These are phyloP conservation scores for Mirza zaza DNA, from an alignment of 2,113 vertebrate species.

Conservation along the genomic window DNA sequence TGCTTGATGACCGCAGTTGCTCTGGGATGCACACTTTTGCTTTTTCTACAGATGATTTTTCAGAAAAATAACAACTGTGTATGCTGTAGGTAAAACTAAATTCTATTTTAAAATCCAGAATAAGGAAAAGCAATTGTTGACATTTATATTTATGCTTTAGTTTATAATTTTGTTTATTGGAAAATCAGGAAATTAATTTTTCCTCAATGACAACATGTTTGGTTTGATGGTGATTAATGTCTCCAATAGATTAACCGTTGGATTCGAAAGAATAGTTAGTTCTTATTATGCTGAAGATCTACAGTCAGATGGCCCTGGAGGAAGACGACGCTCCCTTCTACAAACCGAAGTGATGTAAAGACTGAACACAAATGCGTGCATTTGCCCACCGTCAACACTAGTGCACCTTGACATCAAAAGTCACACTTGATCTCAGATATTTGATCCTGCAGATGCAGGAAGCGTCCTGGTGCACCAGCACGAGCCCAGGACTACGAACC, in stretches of 20 bases:
- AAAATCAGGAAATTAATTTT: background rate
- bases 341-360: fast-evolving
- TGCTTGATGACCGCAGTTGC: fast-evolving
- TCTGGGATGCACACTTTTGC: background rate
- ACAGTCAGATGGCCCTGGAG: fast-evolving
- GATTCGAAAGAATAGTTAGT: too few species aligned
- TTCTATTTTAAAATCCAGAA: background rate
- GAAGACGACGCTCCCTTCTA: background rate
- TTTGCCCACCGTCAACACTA: background rate
- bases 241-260: too few species aligned
- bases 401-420: background rate
- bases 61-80: background rate
- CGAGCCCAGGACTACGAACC: fast-evolving
- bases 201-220: background rate
- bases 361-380: fast-evolving
- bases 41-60: background rate
- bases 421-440: background rate
- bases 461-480: fast-evolving
- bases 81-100: background rate
- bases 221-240: background rate
- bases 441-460: background rate
- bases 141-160: background rate
- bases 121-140: background rate
- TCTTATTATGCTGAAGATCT: fast-evolving
- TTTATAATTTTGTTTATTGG: background rate